A percentile compares a stretch with the other conserved stretches of the same genome.
Conservation (phyloP, 2,113 vertebrate genomes). For the Etheostoma spectabile region DNA sequence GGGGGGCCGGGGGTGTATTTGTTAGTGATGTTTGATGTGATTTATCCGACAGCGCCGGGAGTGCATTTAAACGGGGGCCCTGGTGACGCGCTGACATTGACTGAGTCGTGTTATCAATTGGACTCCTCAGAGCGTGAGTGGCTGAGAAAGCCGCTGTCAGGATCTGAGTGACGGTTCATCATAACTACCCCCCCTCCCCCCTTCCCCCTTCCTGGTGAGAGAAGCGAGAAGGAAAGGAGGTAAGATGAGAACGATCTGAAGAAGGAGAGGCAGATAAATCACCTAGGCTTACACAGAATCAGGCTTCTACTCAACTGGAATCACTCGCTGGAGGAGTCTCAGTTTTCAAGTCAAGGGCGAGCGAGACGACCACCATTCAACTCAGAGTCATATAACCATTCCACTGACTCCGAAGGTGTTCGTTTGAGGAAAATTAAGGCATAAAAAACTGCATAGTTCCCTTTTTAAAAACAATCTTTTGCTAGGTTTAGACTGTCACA, state of each 20-base stretch:
- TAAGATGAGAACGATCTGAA: constrained; percentile 33
- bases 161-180: constrained; percentile 78
- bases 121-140: constrained; percentile 85
- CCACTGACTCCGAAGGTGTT: too few species aligned
- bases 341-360: too few species aligned
- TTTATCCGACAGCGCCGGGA: constrained; percentile 87
- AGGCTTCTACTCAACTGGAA: constrained; percentile 30
- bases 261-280: constrained; percentile 57
- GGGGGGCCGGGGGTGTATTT: constrained; percentile 75
- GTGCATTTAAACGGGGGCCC: constrained; percentile 86
- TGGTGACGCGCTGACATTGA: constrained; percentile 91
- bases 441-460: too few species aligned
- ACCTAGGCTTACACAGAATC: constrained; percentile 46
- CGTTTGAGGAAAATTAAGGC: too few species aligned
- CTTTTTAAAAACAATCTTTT: too few species aligned
- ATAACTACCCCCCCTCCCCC: constrained; percentile 65
- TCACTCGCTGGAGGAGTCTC: constrained; percentile 33
- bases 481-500: too few species aligned
- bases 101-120: constrained; percentile 93
- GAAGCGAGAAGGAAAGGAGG: neutral
- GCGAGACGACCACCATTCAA: too few species aligned
- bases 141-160: constrained; percentile 82
- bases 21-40: constrained; percentile 91
- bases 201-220: constrained; percentile 19
- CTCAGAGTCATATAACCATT: too few species aligned